These are phyloP conservation scores for Crotalus helleri DNA, from an alignment of 2,113 vertebrate species.

Conservation along the genomic window DNA sequence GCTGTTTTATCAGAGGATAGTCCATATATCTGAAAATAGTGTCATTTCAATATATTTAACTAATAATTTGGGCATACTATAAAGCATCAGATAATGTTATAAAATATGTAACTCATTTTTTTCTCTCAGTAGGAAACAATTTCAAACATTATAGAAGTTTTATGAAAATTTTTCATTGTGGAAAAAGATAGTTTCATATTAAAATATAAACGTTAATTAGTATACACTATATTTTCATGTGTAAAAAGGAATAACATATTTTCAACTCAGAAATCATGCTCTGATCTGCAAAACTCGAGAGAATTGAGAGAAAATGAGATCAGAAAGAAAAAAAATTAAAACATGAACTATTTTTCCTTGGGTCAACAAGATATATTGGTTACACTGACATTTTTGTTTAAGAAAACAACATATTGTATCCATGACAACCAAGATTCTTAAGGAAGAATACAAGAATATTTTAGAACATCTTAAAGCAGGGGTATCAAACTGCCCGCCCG, in stretches of 20 bases:
- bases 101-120: not conserved
- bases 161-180: not conserved
- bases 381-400: not conserved
- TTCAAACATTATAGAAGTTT: not conserved
- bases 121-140: not conserved
- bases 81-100: not conserved
- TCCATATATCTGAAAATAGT: not conserved
- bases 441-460: not conserved
- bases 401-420: not conserved
- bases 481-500: too few species aligned
- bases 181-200: not conserved
- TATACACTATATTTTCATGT: not conserved
- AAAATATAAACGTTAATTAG: not conserved
- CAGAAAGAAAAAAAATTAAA: constrained; percentile 4
- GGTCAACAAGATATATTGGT: not conserved
- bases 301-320: not conserved
- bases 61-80: not conserved
- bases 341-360: not conserved
- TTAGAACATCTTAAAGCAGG: not conserved
- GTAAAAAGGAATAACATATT: not conserved
- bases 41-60: not conserved
- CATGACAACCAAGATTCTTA: not conserved
- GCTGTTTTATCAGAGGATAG: not conserved
- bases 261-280: not conserved
- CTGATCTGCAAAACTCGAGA: not conserved